A percentile compares a stretch with the other conserved stretches of the same genome.
Evolutionary conservation across 2,113 vertebrate species (phyloP).

Genomic region (Plectropomus leopardus): DNA sequence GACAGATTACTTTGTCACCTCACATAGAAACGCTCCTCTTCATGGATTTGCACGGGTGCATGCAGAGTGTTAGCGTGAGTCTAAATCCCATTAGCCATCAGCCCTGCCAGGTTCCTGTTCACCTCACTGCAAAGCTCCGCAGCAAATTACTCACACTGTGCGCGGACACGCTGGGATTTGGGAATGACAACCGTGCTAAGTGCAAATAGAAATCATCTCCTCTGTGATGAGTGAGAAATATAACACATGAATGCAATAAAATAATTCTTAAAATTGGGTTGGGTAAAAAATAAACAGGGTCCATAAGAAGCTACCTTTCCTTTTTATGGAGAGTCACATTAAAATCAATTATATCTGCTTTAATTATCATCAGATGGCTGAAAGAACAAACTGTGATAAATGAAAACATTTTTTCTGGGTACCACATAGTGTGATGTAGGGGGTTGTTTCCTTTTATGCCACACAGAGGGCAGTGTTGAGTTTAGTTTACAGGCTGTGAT

Average conservation of each 20-base stretch:
- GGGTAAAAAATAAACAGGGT: slow-evolving; percentile 27
- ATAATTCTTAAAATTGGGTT: slow-evolving; percentile 54
- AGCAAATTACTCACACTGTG: slow-evolving; percentile 83
- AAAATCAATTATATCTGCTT: slow-evolving; percentile 14
- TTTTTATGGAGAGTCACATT: slow-evolving; percentile 3
- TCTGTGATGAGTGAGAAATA: slow-evolving; percentile 64
- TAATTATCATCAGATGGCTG: background rate
- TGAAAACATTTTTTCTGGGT: background rate
- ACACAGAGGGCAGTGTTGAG: slow-evolving; percentile 77
- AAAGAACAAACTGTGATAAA: slow-evolving; percentile 3
- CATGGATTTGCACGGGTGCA: slow-evolving; percentile 85
- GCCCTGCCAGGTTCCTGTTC: slow-evolving; percentile 82
- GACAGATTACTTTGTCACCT: slow-evolving; percentile 87
- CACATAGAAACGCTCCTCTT: slow-evolving; percentile 82
- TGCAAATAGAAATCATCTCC: slow-evolving; percentile 82
- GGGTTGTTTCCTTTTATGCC: background rate
- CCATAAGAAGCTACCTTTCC: background rate
- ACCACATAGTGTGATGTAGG: background rate
- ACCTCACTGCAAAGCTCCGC: slow-evolving; percentile 82
- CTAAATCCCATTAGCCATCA: slow-evolving; percentile 85
- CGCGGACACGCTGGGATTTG: slow-evolving; percentile 74
- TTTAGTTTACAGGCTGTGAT: background rate
- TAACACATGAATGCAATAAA: slow-evolving; percentile 48
- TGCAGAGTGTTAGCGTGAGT: slow-evolving; percentile 83
- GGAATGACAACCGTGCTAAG: slow-evolving; percentile 80